A percentile compares a stretch with the other conserved stretches of the same genome.
Conservation (phyloP, 2,888 invertebrate genomes). For the Phyto melanocephala region DNA sequence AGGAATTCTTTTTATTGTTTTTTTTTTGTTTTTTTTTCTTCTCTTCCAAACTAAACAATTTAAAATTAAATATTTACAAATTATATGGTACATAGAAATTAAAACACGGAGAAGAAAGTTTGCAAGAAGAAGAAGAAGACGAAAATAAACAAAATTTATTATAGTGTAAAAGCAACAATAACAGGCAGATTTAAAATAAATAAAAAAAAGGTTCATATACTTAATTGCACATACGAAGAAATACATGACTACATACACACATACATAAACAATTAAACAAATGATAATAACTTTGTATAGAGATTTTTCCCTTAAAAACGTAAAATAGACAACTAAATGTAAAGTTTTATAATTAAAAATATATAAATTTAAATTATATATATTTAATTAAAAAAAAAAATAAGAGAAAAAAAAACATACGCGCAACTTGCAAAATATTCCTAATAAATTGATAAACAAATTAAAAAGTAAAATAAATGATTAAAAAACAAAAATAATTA, state of each 20-base stretch:
- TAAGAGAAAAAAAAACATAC: conserved; percentile 47
- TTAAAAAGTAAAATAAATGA: conserved; percentile 8
- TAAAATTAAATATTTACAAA: conserved; percentile 1
- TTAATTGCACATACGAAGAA: conserved; percentile 59
- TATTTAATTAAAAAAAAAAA: conserved; percentile 32
- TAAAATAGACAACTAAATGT: conserved; percentile 46
- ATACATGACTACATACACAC: too few species aligned
- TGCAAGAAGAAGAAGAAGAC: conserved; percentile 15
- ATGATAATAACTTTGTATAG: conserved; percentile 59
- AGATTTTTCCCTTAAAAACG: conserved; percentile 40
- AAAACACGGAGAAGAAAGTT: neutral
- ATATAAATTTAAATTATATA: conserved; percentile 32
- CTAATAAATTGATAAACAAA: conserved; percentile 42
- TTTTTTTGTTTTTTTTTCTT: neutral
- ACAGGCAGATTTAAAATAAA: neutral
- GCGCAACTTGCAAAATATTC: conserved; percentile 65
- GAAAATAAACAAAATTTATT: conserved; percentile 25
- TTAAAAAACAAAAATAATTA: neutral
- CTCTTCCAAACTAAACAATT: conserved; percentile 33
- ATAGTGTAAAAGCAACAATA: too few species aligned
- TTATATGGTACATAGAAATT: conserved; percentile 5
- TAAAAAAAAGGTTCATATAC: conserved; percentile 60
- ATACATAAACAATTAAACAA: conserved; percentile 17
- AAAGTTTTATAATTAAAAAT: conserved; percentile 57
- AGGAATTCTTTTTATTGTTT: conserved; percentile 27